Base-by-base conservation (phyloP, 2,888 invertebrate genomes). In the Troilus luridus region DNA sequence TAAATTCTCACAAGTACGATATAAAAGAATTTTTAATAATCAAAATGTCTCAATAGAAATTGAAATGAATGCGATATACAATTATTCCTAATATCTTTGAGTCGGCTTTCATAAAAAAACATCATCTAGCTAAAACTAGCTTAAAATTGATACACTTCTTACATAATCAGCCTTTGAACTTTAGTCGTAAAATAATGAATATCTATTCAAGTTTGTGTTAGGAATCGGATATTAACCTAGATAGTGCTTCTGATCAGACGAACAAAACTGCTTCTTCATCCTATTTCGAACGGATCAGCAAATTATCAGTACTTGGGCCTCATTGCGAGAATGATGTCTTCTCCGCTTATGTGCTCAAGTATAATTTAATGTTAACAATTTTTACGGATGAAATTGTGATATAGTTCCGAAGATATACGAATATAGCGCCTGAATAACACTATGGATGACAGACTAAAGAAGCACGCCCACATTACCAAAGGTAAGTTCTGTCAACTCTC, bases 231-330 rank as follows among this genome's bases (percentile, higher is more conserved):
- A 27, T 19, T 81, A 81, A 56, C 81, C 81, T 81, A 81, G 81
- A 81, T 81, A 21, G 54, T 41, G 54, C 21, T 81, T 56, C 14
- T 56, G 81, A 56, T 81, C 81, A 81, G 81, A 56, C 81, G 19
- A 56, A 81, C 54, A 81, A 81, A 81, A 81, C 81, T 81, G 81
- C 81, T 56, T 81, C 54, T 54, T 81, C 81, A 81, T 81, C 81
- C 81, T 41, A 81, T 81, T 81, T 81, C 81, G 21, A 21, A 54
- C n/a, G 56, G 81, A 81, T 81, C 81, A 81, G 81, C 81, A 81
- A 54, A 81, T 81, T 81, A n/a, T 81, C 21, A 19, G 56, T 54
- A 56, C 81, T 56, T 19, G 81, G 81, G 24, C 54, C 81, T 81
- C 81, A 81, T 81, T 81, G 56, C 81, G 56, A 19, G 81, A 81